Percentiles rank a stretch among this genome's conserved stretches.
Evolutionary conservation across 2,888 invertebrate genomes (phyloP).

Genomic region (Rhingia rostrata): DNA sequence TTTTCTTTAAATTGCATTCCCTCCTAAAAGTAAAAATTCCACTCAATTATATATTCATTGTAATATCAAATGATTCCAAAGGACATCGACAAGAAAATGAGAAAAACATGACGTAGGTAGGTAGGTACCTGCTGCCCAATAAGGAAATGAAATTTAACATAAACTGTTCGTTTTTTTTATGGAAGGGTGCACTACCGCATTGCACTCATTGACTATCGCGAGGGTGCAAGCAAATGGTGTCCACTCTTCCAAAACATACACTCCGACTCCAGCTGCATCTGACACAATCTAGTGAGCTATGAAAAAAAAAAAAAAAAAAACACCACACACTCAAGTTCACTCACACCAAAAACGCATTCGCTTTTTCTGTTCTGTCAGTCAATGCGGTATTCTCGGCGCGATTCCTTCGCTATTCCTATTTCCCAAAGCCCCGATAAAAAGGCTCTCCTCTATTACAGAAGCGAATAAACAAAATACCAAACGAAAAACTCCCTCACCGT

Average conservation of each 20-base stretch:
- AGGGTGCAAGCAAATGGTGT: slow-evolving; percentile 56
- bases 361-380: slow-evolving; percentile 71
- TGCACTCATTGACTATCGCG: slow-evolving; percentile 18
- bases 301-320: slow-evolving; percentile 34
- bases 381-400: slow-evolving; percentile 60
- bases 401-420: slow-evolving; percentile 45
- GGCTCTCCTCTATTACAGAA: slow-evolving; percentile 39
- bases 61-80: slow-evolving; percentile 27
- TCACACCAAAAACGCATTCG: slow-evolving; percentile 62
- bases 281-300: slow-evolving; percentile 71
- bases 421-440: slow-evolving; percentile 15
- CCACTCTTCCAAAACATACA: slow-evolving; percentile 71
- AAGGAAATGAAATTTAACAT: slow-evolving; percentile 25
- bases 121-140: slow-evolving; percentile 14
- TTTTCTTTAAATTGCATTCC: neutral
- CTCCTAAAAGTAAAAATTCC: neutral
- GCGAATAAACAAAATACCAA: slow-evolving; percentile 18
- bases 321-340: slow-evolving; percentile 37
- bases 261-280: slow-evolving; percentile 73
- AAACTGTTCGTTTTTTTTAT: slow-evolving; percentile 30
- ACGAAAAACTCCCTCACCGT: slow-evolving; percentile 54
- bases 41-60: slow-evolving; percentile 5
- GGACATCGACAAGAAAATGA: neutral
- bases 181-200: slow-evolving; percentile 59
- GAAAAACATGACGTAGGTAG: slow-evolving; percentile 1